A percentile compares a stretch with the other conserved stretches of the same genome.
Conservation (phyloP, 92 coral and sea anemone species). For the Nematostella vectensis region DNA sequence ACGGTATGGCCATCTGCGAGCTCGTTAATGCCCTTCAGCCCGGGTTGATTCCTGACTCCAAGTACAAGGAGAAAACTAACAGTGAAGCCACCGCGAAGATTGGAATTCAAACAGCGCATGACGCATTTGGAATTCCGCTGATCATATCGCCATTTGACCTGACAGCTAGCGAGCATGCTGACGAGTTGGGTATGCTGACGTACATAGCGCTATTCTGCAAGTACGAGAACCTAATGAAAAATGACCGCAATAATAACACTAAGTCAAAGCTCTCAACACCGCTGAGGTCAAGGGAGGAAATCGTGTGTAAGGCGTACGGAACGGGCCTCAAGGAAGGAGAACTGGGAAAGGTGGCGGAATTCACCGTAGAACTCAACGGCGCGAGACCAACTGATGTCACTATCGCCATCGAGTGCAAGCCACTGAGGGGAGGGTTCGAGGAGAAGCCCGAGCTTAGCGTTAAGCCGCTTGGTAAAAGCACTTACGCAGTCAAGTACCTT, state of each 20-base stretch:
- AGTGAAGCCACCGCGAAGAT: slow-evolving; percentile 74
- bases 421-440: slow-evolving; percentile 51
- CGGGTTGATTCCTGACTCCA: slow-evolving; percentile 56
- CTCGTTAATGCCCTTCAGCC: slow-evolving; percentile 80
- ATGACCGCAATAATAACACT: slow-evolving; percentile 17
- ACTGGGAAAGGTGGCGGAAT: slow-evolving; percentile 89
- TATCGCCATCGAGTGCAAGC: slow-evolving; percentile 93
- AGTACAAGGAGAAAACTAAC: slow-evolving; percentile 60
- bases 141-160: slow-evolving; percentile 88
- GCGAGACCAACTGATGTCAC: slow-evolving; percentile 93
- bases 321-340: slow-evolving; percentile 77
- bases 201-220: slow-evolving; percentile 88
- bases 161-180: slow-evolving; percentile 68
- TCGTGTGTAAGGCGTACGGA: slow-evolving; percentile 65
- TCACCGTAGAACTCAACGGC: slow-evolving; percentile 78
- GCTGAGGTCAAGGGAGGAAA: slow-evolving; percentile 21
- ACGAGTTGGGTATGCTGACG: slow-evolving; percentile 87
- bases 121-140: slow-evolving; percentile 89
- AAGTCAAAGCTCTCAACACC: slow-evolving; percentile 8
- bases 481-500: slow-evolving; percentile 81
- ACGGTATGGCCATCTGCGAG: slow-evolving; percentile 83
- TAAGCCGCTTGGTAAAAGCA: slow-evolving; percentile 74
- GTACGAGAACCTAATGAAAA: slow-evolving; percentile 57
- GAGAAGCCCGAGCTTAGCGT: slow-evolving; percentile 87
- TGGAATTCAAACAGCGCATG: slow-evolving; percentile 91